Conservation (phyloP, 2,113 vertebrate species). For the Platysternon megacephalum region DNA sequence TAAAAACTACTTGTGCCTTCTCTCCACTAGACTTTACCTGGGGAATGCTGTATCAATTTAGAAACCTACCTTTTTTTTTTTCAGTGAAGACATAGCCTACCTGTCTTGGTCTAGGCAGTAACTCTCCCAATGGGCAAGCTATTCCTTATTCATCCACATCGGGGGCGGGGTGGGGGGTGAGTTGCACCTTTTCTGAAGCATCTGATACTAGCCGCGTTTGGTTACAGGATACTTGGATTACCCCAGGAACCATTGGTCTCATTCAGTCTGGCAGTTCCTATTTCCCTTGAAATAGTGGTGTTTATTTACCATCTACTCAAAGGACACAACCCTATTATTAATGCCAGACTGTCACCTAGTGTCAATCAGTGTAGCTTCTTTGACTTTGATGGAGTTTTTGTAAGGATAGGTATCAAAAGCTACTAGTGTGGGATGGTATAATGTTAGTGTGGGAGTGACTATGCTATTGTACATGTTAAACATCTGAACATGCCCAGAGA, state of each 20-base stretch:
- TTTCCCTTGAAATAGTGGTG: neutral
- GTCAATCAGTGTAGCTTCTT: fast-evolving
- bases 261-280: neutral
- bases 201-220: neutral
- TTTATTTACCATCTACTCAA: neutral
- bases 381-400: neutral
- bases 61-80: fast-evolving
- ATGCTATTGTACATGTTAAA: fast-evolving
- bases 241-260: neutral
- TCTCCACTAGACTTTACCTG: neutral
- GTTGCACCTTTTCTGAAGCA: fast-evolving
- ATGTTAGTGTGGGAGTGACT: neutral
- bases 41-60: no score
- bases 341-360: fast-evolving
- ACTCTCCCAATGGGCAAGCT: neutral
- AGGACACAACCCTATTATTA: neutral
- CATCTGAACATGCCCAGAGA: neutral
- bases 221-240: neutral
- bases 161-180: fast-evolving
- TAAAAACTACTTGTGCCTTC: neutral
- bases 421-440: fast-evolving
- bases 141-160: neutral
- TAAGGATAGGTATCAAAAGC: neutral
- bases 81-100: neutral
- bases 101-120: neutral